Evolutionary conservation across 1,140 invertebrate genomes (phyloP), one percentile per base, ranked within the genome.

Genomic region (Mamestra configurata): DNA sequence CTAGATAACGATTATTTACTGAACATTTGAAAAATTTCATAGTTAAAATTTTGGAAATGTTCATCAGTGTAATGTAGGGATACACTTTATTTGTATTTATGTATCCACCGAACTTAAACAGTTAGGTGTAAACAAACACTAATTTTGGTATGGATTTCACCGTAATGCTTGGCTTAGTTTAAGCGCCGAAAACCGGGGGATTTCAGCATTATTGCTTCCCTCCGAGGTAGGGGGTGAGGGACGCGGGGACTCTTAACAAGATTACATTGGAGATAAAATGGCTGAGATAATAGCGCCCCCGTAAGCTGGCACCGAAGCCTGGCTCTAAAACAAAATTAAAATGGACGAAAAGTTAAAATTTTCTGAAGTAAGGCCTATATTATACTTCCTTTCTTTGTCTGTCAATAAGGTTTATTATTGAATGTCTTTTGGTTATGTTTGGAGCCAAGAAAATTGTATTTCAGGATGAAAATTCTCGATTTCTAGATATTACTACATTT

Each of bases 211-310:
- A 94, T 94, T 94, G 87, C 92, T 85, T 89, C 79, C 64, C 79
- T 79, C 73, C 84, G 80, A 64, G 84, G 82, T 71, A 55, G 78
- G 78, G 75, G 77, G 46, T 22, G 77, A 57, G 83, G 85, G 80
- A 79, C 59, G 70, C 49, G 82, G 68, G 81, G 88, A 88, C 93
- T 94, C 92, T 94, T 94, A 94, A 94, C 93, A 94, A 94, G 93
- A 94, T 94, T 94, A 94, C 93, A 93, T 92, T 89, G 88, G 80
- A 92, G 93, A 94, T 94, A 93, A 94, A 94, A 93, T 86, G 89
- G 89, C 82, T 84, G 79, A 91, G 90, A 93, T 94, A 93, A 94
- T 93, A 90, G 87, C 93, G 82, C 79, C 85, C 81, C 81, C 87
- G 89, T 92, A 93, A 93, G 91, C 93, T 84, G 57, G 40, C 66